A percentile compares a stretch with the other conserved stretches of the same genome.
Conservation (phyloP, 2,888 invertebrate species). For the Napeogenes sylphis region DNA sequence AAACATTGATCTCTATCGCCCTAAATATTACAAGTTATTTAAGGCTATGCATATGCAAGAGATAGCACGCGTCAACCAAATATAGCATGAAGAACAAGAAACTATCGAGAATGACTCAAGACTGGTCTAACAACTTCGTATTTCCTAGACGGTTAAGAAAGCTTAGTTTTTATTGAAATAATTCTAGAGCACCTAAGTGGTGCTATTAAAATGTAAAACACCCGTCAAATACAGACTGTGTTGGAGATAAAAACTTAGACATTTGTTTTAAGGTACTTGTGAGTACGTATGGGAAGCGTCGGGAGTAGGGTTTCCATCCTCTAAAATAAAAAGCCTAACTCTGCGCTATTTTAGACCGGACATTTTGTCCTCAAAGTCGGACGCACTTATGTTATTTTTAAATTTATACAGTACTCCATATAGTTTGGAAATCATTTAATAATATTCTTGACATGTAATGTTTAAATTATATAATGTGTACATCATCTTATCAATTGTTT, state of each 20-base stretch:
- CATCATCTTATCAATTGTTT: no score
- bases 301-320: neutral
- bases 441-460: no score
- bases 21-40: conserved; percentile 12
- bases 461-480: no score
- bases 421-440: no score
- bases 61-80: conserved; percentile 18
- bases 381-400: no score
- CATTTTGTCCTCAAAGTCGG: no score
- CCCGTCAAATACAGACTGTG: conserved; percentile 9
- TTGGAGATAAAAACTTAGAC: no score
- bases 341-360: no score
- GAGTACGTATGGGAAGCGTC: neutral
- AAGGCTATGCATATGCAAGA: conserved; percentile 25
- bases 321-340: no score
- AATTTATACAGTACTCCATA: no score
- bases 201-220: conserved; percentile 25
- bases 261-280: neutral
- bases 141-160: conserved; percentile 31
- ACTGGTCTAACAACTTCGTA: conserved; percentile 30
- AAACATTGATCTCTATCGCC: neutral
- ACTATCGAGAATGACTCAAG: conserved; percentile 28
- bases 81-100: conserved; percentile 20
- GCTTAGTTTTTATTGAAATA: conserved; percentile 24
- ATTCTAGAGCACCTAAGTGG: conserved; percentile 29